Percentiles rank a stretch among this genome's conserved stretches.
These are phyloP conservation scores for Pluvialis apricaria DNA, from an alignment of 2,113 vertebrate genomes.

Conservation along the genomic window DNA sequence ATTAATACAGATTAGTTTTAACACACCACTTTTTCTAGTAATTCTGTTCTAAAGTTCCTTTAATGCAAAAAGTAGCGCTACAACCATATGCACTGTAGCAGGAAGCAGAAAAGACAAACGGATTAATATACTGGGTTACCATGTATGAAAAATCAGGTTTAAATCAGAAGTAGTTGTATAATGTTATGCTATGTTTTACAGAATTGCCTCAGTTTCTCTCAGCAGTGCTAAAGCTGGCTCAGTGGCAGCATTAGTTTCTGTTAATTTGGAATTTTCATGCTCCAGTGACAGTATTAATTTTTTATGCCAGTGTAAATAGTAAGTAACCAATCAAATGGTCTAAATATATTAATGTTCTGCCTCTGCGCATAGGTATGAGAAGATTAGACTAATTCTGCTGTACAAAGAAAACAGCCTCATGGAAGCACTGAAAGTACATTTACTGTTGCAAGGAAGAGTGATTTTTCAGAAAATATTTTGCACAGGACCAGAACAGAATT, in stretches of 20 bases:
- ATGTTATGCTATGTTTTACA: background rate
- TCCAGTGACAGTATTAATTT: slow-evolving; percentile 66
- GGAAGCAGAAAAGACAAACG: slow-evolving; percentile 30
- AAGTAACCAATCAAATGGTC: slow-evolving; percentile 70
- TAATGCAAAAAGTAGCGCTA: background rate
- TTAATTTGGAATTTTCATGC: slow-evolving; percentile 76
- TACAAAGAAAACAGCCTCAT: slow-evolving; percentile 44
- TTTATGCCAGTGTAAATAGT: slow-evolving; percentile 71
- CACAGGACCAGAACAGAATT: background rate
- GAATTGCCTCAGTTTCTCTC: slow-evolving; percentile 67
- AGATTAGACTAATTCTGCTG: slow-evolving; percentile 67
- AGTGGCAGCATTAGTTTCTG: slow-evolving; percentile 59
- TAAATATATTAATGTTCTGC: slow-evolving; percentile 72
- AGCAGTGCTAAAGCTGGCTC: slow-evolving; percentile 14
- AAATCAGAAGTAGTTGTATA: slow-evolving; percentile 28
- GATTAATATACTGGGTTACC: slow-evolving; percentile 27
- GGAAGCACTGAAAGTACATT: slow-evolving; percentile 2
- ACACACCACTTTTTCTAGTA: background rate
- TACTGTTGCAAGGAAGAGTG: slow-evolving; percentile 13
- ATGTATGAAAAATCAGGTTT: slow-evolving; percentile 45
- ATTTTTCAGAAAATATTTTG: slow-evolving; percentile 15
- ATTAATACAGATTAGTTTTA: slow-evolving; percentile 15
- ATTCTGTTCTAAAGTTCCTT: slow-evolving; percentile 3
- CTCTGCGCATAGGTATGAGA: slow-evolving; percentile 65
- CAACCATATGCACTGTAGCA: background rate